These are phyloP conservation scores for Hirtodrosophila confusa DNA, from an alignment of 2,888 invertebrate species.

Conservation along the genomic window DNA sequence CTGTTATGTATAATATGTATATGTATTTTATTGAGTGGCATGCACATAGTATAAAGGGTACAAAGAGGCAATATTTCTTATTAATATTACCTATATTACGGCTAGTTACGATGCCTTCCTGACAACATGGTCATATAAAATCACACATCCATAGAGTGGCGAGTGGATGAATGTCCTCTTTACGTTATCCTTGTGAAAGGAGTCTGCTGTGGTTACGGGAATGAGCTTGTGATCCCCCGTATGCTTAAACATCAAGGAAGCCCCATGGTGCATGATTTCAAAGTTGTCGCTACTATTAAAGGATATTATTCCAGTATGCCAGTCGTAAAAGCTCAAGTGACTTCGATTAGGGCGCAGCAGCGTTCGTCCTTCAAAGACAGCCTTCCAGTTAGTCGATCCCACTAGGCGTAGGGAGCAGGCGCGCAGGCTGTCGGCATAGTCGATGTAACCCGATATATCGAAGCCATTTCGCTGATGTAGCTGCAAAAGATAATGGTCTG, in stretches of 20 bases:
- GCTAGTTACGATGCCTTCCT: constrained; percentile 40
- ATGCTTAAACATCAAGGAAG: constrained; percentile 40
- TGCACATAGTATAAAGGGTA: too few relatives aligned
- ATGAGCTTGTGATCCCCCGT: constrained; percentile 53
- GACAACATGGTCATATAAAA: constrained; percentile 54
- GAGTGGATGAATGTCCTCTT: constrained; percentile 39
- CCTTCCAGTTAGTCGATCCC: constrained; percentile 45
- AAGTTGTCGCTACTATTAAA: constrained; percentile 47
- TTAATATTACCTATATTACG: too few relatives aligned
- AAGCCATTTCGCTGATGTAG: constrained; percentile 47
- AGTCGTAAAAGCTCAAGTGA: constrained; percentile 56
- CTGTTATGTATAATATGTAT: too few relatives aligned
- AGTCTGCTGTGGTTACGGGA: constrained; percentile 35
- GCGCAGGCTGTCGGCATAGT: constrained; percentile 52
- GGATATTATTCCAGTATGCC: constrained; percentile 40
- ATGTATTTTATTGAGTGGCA: too few relatives aligned
- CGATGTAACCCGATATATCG: constrained; percentile 59
- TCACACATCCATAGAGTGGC: constrained; percentile 37
- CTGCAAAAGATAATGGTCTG: constrained; percentile 63
- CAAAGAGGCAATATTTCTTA: too few relatives aligned
- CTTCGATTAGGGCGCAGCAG: constrained; percentile 35
- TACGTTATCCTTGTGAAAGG: constrained; percentile 31
- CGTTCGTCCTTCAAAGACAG: constrained; percentile 43
- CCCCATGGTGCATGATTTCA: constrained; percentile 25
- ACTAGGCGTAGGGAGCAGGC: constrained; percentile 1